Base-by-base conservation (phyloP, 2,888 invertebrate genomes). In the Heliconius charithonia region DNA sequence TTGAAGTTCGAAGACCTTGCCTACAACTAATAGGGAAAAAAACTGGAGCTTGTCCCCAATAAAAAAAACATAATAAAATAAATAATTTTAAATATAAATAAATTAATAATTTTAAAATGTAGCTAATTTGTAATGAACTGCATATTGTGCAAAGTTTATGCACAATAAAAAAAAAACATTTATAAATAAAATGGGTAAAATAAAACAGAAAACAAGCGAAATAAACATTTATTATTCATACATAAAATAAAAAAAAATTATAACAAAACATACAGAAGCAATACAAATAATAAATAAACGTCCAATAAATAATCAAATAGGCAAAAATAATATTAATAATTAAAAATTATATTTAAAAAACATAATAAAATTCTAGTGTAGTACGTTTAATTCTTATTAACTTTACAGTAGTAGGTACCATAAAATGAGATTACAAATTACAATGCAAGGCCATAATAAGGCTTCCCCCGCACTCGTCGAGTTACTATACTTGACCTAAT, bases 391-490 rank as follows among this genome's bases (percentile, higher is more conserved):
- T 65, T 63, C 65, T 41, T 76, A 71, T 76, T 72, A 71, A 70
- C 73, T 69, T 70, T 37, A 51, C 67, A 87, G 76, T 81, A 80
- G 76, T 86, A 84, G 83, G 85, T 84, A 88, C 85, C 87, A 85
- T 85, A 78, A 87, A 91, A 92, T 90, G 87, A 86, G 92, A 92
- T 93, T 93, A 93, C 87, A 86, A 84, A 92, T 93, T 93, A 93
- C 87, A 86, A 84, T 83, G 87, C 89, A 89, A 91, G 91, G 91
- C 86, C 88, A 81, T 90, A 25, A 45, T 69, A 91, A 81, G 93
- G 92, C 91, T 93, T 93, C 92, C 86, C 80, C 81, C 81, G 81
- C 83, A 83, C 81, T 80, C 80, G 79, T 83, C 62, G 77, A 81
- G 83, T 84, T 78, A 79, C 83, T 80, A 87, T 87, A 87, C 90